These are phyloP conservation scores for Chlamydotis undulata DNA, from an alignment of 2,113 vertebrate genomes.

Conservation along the genomic window DNA sequence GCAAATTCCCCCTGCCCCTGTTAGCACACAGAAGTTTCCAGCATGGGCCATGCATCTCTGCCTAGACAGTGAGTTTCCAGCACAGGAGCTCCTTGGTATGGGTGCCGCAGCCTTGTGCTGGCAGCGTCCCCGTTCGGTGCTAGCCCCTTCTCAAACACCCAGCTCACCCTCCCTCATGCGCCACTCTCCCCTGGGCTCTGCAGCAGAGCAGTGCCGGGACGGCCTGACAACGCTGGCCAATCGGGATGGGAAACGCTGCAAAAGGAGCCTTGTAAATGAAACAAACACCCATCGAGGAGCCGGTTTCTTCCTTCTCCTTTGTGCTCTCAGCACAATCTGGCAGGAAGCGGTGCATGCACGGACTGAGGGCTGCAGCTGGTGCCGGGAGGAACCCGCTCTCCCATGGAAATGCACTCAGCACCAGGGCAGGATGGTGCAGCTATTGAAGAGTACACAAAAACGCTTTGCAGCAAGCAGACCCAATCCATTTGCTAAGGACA, in stretches of 20 bases:
- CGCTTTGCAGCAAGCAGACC: neutral
- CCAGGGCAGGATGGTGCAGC: neutral
- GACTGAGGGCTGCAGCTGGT: neutral
- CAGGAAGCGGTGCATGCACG: rapidly evolving
- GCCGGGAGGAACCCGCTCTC: neutral
- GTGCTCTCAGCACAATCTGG: neutral
- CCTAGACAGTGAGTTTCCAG: neutral
- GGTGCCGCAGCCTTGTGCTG: rapidly evolving
- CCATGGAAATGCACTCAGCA: rapidly evolving
- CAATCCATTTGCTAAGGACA: neutral
- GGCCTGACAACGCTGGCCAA: neutral
- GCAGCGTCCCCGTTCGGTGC: neutral
- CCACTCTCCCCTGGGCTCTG: neutral
- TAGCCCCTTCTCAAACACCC: neutral
- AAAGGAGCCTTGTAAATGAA: neutral
- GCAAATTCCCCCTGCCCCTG: neutral
- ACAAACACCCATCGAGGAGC: neutral
- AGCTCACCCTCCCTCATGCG: rapidly evolving
- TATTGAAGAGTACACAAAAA: neutral
- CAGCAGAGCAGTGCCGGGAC: neutral
- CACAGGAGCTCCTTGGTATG: neutral
- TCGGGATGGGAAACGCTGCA: neutral
- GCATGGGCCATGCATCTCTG: neutral
- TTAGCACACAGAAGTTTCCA: neutral
- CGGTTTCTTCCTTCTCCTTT: neutral